A percentile compares a stretch with the other conserved stretches of the same genome.
Evolutionary conservation across 2,113 vertebrate species (phyloP).

Genomic region (Odocoileus virginianus): DNA sequence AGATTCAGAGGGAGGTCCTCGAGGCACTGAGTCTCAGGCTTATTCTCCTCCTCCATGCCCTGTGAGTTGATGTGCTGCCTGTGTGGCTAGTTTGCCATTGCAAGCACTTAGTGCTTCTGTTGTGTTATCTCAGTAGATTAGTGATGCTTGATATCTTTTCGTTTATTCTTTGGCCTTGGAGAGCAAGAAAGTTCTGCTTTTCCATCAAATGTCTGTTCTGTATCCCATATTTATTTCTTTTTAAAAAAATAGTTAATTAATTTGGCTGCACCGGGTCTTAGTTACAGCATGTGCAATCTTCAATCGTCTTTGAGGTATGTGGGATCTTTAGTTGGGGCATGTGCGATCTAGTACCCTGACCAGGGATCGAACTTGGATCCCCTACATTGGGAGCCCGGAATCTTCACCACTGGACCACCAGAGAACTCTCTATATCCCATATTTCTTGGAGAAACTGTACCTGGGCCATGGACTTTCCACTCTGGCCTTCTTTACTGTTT

Average conservation of each 20-base stretch:
- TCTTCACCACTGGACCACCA: neutral
- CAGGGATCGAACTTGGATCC: neutral
- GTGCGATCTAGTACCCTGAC: neutral
- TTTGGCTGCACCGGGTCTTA: neutral
- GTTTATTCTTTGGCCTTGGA: neutral
- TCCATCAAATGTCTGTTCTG: neutral
- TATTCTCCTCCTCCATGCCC: neutral
- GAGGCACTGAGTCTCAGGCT: neutral
- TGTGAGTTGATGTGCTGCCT: neutral
- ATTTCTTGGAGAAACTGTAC: neutral
- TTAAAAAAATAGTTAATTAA: neutral
- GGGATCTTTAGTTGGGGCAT: neutral
- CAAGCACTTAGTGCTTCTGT: neutral
- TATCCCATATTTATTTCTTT: neutral
- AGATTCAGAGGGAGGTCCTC: neutral
- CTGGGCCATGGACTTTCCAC: neutral
- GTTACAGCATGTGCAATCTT: neutral
- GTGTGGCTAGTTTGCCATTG: neutral
- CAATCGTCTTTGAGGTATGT: neutral
- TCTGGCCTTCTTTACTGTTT: neutral
- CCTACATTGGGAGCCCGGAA: fast-evolving
- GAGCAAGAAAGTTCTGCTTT: neutral
- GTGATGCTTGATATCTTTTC: neutral
- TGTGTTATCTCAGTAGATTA: neutral
- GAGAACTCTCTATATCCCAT: neutral